Evolutionary conservation across 2,888 invertebrate genomes (phyloP).

Genomic region (Lycophotia porphyrea): DNA sequence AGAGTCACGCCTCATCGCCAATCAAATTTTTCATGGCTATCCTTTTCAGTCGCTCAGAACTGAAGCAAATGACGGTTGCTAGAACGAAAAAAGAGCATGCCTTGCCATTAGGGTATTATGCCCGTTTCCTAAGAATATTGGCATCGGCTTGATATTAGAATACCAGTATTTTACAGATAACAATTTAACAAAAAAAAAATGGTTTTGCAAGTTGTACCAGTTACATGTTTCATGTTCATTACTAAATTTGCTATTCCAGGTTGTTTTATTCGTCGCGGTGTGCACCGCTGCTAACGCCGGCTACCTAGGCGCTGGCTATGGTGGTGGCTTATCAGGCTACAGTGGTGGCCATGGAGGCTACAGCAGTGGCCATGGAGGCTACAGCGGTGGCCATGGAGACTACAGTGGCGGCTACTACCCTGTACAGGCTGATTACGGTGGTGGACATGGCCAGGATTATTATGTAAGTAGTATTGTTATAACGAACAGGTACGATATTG

Average conservation of each 20-base stretch:
- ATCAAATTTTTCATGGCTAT: no score
- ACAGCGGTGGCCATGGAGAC: conserved; percentile 45
- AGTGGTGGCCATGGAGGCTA: conserved; percentile 43
- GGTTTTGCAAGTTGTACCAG: not conserved
- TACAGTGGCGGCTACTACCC: conserved; percentile 42
- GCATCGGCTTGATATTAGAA: not conserved
- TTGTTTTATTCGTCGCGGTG: conserved; percentile 75
- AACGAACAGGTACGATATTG: not conserved
- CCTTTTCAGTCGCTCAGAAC: no score
- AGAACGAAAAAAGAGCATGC: no score
- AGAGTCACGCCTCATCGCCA: not conserved
- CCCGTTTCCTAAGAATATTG: not conserved
- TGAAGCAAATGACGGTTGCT: no score
- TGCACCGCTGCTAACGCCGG: conserved; percentile 79
- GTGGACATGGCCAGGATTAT: conserved; percentile 78
- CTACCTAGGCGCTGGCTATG: conserved; percentile 72
- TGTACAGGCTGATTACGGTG: not conserved
- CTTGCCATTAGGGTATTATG: no score
- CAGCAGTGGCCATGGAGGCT: conserved; percentile 44
- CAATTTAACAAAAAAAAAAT: no score
- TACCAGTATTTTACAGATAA: not conserved
- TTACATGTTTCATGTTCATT: not conserved
- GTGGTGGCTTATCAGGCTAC: conserved; percentile 56
- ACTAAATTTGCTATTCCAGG: conserved; percentile 69
- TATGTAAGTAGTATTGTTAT: conserved; percentile 74